Evolutionary conservation across 2,888 invertebrate species (phyloP).

Genomic region (Drosophila neonasuta): DNA sequence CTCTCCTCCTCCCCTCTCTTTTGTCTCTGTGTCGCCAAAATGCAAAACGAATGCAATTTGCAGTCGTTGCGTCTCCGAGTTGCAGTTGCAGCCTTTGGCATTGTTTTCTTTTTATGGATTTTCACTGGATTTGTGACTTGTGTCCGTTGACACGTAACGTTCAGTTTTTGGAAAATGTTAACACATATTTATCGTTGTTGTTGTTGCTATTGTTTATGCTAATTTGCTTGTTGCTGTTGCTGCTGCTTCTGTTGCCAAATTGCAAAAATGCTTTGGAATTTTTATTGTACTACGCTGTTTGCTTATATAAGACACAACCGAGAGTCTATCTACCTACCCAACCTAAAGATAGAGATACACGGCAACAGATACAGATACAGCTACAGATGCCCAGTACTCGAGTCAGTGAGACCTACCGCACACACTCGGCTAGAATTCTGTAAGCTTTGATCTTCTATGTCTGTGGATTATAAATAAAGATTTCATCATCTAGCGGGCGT

Average conservation of each 20-base stretch:
- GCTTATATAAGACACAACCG: conserved; percentile 22
- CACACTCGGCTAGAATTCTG: conserved; percentile 37
- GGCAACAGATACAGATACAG: neutral
- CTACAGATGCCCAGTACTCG: conserved; percentile 19
- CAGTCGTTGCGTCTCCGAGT: conserved; percentile 72
- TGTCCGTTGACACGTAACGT: conserved; percentile 65
- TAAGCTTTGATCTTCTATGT: conserved; percentile 68
- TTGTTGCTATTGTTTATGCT: conserved; percentile 19
- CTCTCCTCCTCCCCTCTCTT: neutral
- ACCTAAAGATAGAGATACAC: neutral
- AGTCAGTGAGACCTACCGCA: conserved; percentile 55
- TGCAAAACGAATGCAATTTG: conserved; percentile 78
- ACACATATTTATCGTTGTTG: conserved; percentile 30
- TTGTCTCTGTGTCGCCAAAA: conserved; percentile 1
- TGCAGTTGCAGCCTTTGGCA: conserved; percentile 53
- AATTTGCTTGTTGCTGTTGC: conserved; percentile 18
- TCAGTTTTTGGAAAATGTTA: conserved; percentile 58
- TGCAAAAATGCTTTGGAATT: conserved; percentile 77
- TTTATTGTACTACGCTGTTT: conserved; percentile 55
- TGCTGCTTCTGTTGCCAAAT: conserved; percentile 55
- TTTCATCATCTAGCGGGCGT: conserved; percentile 57
- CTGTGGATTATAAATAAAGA: conserved; percentile 62
- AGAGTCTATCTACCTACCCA: conserved; percentile 3
- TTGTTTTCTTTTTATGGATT: conserved; percentile 70
- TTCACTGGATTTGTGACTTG: conserved; percentile 56